Evolutionary conservation across 2,113 vertebrate species (phyloP), one percentile per base, ranked within the genome.

Genomic region (Tachuris rubrigastra): DNA sequence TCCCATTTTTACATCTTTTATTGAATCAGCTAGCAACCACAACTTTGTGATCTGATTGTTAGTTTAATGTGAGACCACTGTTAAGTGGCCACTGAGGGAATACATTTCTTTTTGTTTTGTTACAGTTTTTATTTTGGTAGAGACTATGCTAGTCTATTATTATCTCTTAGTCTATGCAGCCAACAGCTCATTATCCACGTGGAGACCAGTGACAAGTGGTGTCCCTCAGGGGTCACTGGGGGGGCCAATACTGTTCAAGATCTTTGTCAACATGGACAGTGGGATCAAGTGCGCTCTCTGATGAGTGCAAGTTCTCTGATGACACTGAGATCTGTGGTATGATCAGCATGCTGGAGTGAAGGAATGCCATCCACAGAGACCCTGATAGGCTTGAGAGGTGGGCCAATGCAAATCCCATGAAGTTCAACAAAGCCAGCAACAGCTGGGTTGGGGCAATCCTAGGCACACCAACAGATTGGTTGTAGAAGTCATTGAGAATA

Each of bases 161-260:
- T 50, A 19, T 65, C 30, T 68, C 7, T 82, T 60, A 41, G 13
- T 68, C 16, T 47, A 5, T 53, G 53, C 24, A 30, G 20, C 35
- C 46, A 47, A 18, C 13, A 14, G 8, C 30, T 75, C 53, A 35
- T 47, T 35, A 25, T 47, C 41, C 47, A 19, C 12, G 18, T 55
- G n/a, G 30, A 66, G 27, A 55, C 20, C n/a, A 31, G 20, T 47
- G 46, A 30, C 24, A 30, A 60, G 28, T 53, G 23, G 7, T 46
- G n/a, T n/a, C 39, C 19, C 33, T 17, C 28, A 44, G 27, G 33
- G 27, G 5, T 20, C 0, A 0, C 12, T 52, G 33, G 3, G 46
- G 37, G 20, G 15, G 24, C 28, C 53, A 67, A 0, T 59, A n/a
- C 19, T 59, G 15, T 82, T 68, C 46, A 52, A 21, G 13, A 17